Evolutionary conservation across 2,113 vertebrate genomes (phyloP), one percentile per base, ranked within the genome.

Genomic region (Myodes glareolus): DNA sequence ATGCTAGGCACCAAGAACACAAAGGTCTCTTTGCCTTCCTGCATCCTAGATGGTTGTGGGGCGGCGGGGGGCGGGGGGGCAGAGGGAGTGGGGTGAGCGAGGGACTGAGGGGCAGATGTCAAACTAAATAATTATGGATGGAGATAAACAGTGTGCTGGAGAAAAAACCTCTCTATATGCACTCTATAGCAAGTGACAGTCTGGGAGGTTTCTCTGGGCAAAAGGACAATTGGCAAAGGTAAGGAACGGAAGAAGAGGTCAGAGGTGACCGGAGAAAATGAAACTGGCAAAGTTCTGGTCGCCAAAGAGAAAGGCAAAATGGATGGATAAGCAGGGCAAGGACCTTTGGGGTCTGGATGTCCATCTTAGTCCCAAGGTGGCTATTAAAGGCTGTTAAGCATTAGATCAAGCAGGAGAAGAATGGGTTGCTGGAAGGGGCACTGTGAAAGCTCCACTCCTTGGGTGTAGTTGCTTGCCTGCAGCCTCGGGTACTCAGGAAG

Each of bases 191-290:
- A 68, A 52, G 42, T 85, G n/a, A 85, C 42, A 73, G 42, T 72
- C 47, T 68, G n/a, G 36, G 61, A 94, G 89, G 17, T 88, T 93
- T 88, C 86, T 76, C 82, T 42, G 73, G 92, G 88, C 88, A 96
- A 95, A 92, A n/a, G 17, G 76, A 50, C 72, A 88, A 75, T 63
- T 36, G 33, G 45, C 47, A 94, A 94, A 13, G 52, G 27, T 23
- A 77, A 92, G 47, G 52, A 86, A 87, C 17, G 25, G 23, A 92
- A 92, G 45, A 80, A 33, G 58, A 68, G 82, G 72, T 47, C 58
- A 84, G 58, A 42, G 27, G 25, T 52, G n/a, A 52, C 42, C 36
- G 39, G 21, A 90, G 84, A 82, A 95, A 82, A 91, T 88, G 70
- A 95, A 97, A 77, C 73, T 2, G n/a, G 16, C 61, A 93, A 88